These are phyloP conservation scores for Tursiops truncatus DNA, from an alignment of 2,113 vertebrate genomes.

Conservation along the genomic window DNA sequence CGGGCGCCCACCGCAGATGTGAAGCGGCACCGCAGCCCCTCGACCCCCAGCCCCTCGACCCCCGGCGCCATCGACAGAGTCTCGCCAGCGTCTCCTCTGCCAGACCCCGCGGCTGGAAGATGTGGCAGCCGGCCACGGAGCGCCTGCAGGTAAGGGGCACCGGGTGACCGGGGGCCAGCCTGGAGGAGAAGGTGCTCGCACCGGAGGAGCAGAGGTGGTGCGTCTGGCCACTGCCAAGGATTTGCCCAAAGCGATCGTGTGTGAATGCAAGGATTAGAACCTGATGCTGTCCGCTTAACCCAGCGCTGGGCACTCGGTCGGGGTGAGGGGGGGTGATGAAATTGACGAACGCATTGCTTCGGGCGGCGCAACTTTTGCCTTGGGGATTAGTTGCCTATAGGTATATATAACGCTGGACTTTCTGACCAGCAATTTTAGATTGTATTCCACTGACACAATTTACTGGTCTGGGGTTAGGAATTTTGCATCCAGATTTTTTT, in stretches of 20 bases:
- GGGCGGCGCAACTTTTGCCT: conserved; percentile 62
- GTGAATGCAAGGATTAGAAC: background rate
- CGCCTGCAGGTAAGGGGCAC: conserved; percentile 92
- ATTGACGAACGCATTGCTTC: background rate
- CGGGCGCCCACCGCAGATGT: conserved; percentile 85
- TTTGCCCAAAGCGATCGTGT: background rate
- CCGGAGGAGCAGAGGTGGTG: background rate
- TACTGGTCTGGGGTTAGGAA: conserved; percentile 13
- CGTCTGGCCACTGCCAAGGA: background rate
- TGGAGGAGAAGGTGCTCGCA: conserved; percentile 46
- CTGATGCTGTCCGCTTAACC: background rate
- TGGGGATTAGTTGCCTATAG: background rate
- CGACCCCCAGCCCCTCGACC: background rate
- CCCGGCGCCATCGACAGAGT: conserved; percentile 11
- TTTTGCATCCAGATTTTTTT: conserved; percentile 57
- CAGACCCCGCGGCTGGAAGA: conserved; percentile 78
- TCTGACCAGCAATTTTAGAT: background rate
- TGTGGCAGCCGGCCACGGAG: conserved; percentile 98
- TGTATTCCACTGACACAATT: background rate
- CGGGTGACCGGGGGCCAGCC: background rate
- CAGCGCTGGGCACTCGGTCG: background rate
- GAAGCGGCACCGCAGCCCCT: conserved; percentile 62
- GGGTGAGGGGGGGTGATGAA: background rate
- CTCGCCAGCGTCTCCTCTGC: conserved; percentile 22
- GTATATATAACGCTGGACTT: background rate